Conservation (phyloP, 2,888 invertebrate species). For the Caenorhabditis wallacei region DNA sequence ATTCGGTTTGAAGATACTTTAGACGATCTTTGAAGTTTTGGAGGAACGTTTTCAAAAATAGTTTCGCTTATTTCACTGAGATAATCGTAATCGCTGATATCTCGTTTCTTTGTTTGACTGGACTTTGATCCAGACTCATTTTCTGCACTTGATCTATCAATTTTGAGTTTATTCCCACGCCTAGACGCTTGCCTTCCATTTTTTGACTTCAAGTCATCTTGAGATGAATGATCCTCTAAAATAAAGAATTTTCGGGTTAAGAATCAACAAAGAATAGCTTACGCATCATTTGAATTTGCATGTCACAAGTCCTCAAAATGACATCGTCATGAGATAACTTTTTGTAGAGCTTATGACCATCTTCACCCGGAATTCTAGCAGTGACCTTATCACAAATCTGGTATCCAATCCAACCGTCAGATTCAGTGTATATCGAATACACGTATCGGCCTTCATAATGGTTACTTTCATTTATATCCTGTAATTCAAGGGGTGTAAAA, state of each 20-base stretch:
- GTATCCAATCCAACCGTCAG: conserved; percentile 66
- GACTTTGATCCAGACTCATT: background rate
- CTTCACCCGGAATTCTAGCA: conserved; percentile 65
- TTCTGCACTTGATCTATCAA: background rate
- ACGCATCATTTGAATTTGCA: conserved; percentile 61
- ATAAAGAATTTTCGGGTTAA: too few relatives aligned
- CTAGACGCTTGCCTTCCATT: background rate
- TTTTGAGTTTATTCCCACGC: background rate
- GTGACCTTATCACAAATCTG: conserved; percentile 68
- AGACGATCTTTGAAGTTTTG: conserved; percentile 6
- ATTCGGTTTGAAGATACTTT: background rate
- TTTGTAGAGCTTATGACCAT: conserved; percentile 55
- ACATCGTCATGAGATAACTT: conserved; percentile 38
- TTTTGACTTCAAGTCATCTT: background rate
- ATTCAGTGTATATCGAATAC: conserved; percentile 59
- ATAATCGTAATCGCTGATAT: conserved; percentile 46
- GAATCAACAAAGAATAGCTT: too few relatives aligned
- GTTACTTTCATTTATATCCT: conserved; percentile 68
- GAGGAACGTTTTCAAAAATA: background rate
- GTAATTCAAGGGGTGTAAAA: too few relatives aligned
- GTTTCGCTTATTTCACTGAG: conserved; percentile 26
- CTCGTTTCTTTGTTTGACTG: conserved; percentile 9
- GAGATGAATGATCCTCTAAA: conserved; percentile 21
- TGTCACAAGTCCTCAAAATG: conserved; percentile 24
- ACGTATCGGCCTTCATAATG: conserved; percentile 68